Percentiles rank a stretch among this genome's conserved stretches.
Evolutionary conservation across 92 coral and sea anemone genomes (phyloP).

Genomic region (Porites rus): DNA sequence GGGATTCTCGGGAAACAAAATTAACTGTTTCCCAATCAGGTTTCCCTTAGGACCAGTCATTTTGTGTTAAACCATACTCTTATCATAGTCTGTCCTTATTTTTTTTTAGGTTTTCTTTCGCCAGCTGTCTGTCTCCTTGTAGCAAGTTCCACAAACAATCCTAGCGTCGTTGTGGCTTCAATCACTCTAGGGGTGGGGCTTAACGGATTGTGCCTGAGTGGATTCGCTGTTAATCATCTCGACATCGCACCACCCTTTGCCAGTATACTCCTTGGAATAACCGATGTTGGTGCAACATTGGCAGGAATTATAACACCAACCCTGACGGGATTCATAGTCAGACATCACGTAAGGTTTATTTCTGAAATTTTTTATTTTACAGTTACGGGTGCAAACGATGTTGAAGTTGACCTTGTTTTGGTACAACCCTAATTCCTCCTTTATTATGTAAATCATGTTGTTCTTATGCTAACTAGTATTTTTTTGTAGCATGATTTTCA

Average conservation of each 20-base stretch:
- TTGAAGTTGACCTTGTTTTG: no score
- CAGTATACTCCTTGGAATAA: slow-evolving; percentile 49
- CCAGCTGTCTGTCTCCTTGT: slow-evolving; percentile 27
- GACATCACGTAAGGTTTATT: slow-evolving; percentile 43
- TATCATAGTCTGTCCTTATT: background rate
- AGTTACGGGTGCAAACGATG: no score
- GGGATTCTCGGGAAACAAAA: no score
- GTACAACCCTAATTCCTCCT: no score
- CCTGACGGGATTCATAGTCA: slow-evolving; percentile 49
- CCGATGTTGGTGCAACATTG: slow-evolving; percentile 37
- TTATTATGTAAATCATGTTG: no score
- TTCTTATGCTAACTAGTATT: no score
- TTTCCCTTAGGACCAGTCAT: no score
- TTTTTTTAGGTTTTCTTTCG: slow-evolving; percentile 36
- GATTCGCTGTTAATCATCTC: slow-evolving; percentile 48
- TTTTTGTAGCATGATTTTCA: no score
- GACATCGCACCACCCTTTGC: slow-evolving; percentile 64
- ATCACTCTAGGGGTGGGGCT: slow-evolving; percentile 48
- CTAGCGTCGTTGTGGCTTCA: slow-evolving; percentile 11
- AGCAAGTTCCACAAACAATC: slow-evolving; percentile 26
- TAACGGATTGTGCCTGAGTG: slow-evolving; percentile 44
- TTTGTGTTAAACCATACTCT: no score
- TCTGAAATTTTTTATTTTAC: background rate
- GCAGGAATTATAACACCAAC: slow-evolving; percentile 60
- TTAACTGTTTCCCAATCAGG: no score